Evolutionary conservation across 1,140 invertebrate species (phyloP), one percentile per base, ranked within the genome.

Genomic region (Hylaeus volcanicus): DNA sequence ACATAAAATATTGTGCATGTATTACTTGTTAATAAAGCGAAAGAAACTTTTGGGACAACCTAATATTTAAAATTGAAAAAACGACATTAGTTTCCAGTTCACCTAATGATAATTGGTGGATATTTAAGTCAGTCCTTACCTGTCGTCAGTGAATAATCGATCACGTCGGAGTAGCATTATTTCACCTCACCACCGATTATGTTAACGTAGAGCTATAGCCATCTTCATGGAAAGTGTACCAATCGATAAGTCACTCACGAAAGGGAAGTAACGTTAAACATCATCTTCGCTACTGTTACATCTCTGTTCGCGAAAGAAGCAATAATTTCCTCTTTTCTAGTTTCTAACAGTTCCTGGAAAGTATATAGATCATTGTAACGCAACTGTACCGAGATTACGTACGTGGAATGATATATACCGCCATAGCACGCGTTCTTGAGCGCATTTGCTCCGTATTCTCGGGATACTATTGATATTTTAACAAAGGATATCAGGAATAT

Each of bases 241-340:
- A 37, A 37, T 75, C 51, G 8, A 37, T 66, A 74, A 15, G 12
- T 3, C 5, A 56, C 2, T 8, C 14, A 5, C 26, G 14, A 74
- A 63, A 63, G 37, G 41, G 39, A 61, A 26, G n/a, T 65, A 45
- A 66, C 53, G 12, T 75, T 75, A 56, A 55, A 66, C 56, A 75
- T 11, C 9, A 66, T 37, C 15, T 37, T 26, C 39, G 39, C 53
- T 15, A 48, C 5, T 55, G n/a, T 55, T 41, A 12, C 61, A 6
- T 55, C 55, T 56, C 12, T 26, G 5, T 58, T 9, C 5, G 41
- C n/a, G 39, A 45, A 14, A 26, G 1, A 26, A 48, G 55, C 0
- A n/a, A 15, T 48, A 51, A 48, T 70, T 39, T 37, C n/a, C 11
- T 39, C 6, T 15, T 51, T 6, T 15, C 1, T 61, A 41, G 2